Evolutionary conservation across 1,140 invertebrate species (phyloP).

Genomic region (Aphelenchoides fujianensis): DNA sequence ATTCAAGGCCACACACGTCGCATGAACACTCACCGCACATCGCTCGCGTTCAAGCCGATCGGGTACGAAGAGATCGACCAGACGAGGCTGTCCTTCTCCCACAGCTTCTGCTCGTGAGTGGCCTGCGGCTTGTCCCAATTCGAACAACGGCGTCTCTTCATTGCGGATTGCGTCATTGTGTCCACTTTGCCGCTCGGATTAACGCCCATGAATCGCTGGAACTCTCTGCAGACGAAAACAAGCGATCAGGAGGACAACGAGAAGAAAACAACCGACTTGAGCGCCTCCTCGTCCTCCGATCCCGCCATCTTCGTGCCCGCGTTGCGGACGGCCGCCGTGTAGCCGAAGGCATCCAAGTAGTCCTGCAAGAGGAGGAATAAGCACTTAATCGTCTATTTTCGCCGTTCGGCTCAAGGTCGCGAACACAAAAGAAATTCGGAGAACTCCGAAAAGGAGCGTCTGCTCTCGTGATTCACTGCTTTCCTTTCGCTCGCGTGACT

Average conservation of each 20-base stretch:
- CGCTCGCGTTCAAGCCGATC: neutral
- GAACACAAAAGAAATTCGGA: neutral
- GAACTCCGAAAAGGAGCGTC: neutral
- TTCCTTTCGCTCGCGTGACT: neutral
- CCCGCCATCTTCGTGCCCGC: neutral
- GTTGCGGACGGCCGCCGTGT: neutral
- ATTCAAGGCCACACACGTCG: conserved; percentile 6
- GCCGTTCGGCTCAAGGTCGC: neutral
- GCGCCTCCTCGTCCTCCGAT: neutral
- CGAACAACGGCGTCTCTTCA: conserved; percentile 39
- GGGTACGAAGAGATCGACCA: conserved; percentile 10
- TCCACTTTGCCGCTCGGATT: conserved; percentile 26
- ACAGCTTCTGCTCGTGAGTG: conserved; percentile 15
- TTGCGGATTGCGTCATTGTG: conserved; percentile 17
- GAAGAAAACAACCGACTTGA: conserved; percentile 1
- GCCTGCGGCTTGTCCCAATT: conserved; percentile 26
- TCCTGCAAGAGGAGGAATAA: neutral
- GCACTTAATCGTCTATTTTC: neutral
- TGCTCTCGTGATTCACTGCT: neutral
- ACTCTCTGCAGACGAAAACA: conserved; percentile 19
- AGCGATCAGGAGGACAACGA: neutral
- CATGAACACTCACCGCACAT: conserved; percentile 13
- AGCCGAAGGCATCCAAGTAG: conserved; percentile 8
- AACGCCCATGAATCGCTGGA: conserved; percentile 40
- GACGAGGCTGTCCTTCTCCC: conserved; percentile 7